Evolutionary conservation across 2,113 vertebrate species (phyloP), one percentile per base, ranked within the genome.

Genomic region (Cryptomyrus ogoouensis): DNA sequence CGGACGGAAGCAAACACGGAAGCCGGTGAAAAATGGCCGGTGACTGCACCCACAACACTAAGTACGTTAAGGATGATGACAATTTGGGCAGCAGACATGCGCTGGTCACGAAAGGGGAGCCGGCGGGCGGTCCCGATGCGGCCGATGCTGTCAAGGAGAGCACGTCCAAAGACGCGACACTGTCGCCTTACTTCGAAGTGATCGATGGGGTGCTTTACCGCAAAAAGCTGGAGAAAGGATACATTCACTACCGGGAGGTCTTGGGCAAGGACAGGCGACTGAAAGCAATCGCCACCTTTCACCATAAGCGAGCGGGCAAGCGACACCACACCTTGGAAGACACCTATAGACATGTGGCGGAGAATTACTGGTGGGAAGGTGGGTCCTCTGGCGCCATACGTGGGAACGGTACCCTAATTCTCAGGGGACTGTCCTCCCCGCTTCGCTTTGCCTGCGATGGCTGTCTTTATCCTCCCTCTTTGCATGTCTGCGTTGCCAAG

Each of bases 361-460:
- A 96, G 47, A 96, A 96, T 94, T 97, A 97, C 94, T 97, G 96
- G 96, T 97, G 96, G 96, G 96, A 97, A 44, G 96, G 96, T 96
- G 94, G 9, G 62, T 70, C n/a, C n/a, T 12, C n/a, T 70, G n/a
- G 10, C 27, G n/a, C 62, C 27, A 4, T 70, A 27, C 35, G 74
- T 42, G 31, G 2, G 17, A 19, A 42, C 74, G 35, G 74, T 39
- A 80, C 35, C 17, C 74, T 6, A 3, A 70, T 70, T 80, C 6
- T 1, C 74, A 5, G 74, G 35, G 74, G 74, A 7, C 35, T 74
- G 5, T 19, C 74, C 35, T 42, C 35, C 74, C 10, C 35, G 74
- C 74, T 19, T 80, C 74, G 5, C 1, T 6, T 77, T 39, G 70
- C 70, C 31, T 77, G 31, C 6, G 70, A 77, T 19, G 70, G 70